Evolutionary conservation across 2,888 invertebrate species (phyloP).

Genomic region (Drosophila mercatorum): DNA sequence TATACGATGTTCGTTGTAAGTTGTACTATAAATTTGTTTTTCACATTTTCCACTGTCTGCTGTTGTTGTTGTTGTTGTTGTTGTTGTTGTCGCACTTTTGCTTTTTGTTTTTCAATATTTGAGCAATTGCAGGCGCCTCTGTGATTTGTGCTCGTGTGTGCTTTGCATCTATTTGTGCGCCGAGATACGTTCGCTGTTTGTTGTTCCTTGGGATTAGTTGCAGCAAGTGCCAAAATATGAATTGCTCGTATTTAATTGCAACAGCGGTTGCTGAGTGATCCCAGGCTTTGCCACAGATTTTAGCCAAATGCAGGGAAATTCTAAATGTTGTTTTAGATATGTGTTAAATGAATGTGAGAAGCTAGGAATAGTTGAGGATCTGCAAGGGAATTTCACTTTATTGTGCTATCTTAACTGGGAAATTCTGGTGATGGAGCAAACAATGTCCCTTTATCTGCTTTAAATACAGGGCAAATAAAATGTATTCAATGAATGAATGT

Average conservation of each 20-base stretch:
- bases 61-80: constrained; percentile 9
- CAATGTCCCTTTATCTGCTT: no score
- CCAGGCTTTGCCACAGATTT: constrained; percentile 41
- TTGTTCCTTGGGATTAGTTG: constrained; percentile 58
- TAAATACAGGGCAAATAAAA: no score
- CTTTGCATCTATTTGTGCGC: constrained; percentile 12
- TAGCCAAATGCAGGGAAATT: constrained; percentile 5
- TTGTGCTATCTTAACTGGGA: no score
- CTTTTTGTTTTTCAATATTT: constrained; percentile 63
- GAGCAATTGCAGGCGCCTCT: constrained; percentile 52
- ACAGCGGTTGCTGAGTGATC: constrained; percentile 43
- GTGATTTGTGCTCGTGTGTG: constrained; percentile 41
- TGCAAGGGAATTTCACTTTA: no score
- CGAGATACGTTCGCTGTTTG: constrained; percentile 15
- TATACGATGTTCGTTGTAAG: constrained; percentile 17
- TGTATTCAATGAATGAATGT: no score
- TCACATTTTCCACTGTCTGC: constrained; percentile 38
- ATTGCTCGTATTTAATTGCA: constrained; percentile 57
- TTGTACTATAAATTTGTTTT: constrained; percentile 58
- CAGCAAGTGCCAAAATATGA: constrained; percentile 63
- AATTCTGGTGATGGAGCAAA: no score
- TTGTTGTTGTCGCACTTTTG: constrained; percentile 14
- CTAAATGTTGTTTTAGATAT: not conserved
- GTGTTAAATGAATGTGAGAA: not conserved
- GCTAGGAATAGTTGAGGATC: no score